phyloP scores from a whole-genome alignment of 2,797 vertebrate species.

The Poecilia picta region DNA sequence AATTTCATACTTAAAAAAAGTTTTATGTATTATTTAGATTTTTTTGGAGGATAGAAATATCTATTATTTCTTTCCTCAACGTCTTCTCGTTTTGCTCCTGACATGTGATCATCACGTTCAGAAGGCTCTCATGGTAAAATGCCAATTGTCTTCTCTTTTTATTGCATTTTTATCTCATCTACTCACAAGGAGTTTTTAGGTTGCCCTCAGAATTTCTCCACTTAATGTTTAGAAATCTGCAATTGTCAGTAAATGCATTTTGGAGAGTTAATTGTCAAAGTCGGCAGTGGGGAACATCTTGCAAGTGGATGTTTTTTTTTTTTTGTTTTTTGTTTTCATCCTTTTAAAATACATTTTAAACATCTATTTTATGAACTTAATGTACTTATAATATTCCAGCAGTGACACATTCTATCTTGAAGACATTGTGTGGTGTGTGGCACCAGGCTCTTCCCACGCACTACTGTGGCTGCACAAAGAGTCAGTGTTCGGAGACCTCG shows the following conservation, averaged over 20 bases:
- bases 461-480: slow-evolving; percentile 67
- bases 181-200: neutral
- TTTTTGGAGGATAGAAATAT: neutral
- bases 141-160: no score
- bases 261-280: neutral
- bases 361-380: neutral
- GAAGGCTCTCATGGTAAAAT: neutral
- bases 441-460: slow-evolving; percentile 63
- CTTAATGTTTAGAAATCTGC: neutral
- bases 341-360: neutral
- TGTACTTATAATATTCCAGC: neutral
- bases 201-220: neutral
- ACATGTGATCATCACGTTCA: neutral
- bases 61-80: neutral
- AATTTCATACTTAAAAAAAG: no score
- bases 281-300: no score
- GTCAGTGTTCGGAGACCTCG: slow-evolving; percentile 72
- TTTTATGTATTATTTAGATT: neutral
- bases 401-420: slow-evolving; percentile 22
- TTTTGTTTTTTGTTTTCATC: neutral
- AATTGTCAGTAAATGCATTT: neutral
- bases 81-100: no score
- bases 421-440: slow-evolving; percentile 28
- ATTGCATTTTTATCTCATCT: neutral
- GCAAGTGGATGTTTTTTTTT: neutral